Base-by-base conservation (phyloP, 37 sponge, comb jelly and placozoan genomes). In the Petrosia ficiformis region DNA sequence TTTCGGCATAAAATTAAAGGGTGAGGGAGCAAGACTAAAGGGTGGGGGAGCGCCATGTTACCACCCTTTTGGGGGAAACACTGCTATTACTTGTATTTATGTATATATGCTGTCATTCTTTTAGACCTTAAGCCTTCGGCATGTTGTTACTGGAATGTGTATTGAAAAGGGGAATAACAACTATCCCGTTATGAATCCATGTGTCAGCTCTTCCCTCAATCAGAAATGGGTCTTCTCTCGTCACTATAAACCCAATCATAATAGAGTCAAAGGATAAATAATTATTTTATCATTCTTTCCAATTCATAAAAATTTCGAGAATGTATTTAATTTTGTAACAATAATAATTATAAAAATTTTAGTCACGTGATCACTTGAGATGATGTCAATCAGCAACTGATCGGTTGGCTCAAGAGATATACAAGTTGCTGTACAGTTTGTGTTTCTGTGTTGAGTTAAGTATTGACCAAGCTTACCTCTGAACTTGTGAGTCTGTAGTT, bases 211-310 rank as follows among this genome's bases (percentile, higher is more conserved):
- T 30, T 61, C 54, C 8, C 42, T 65, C 1, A 63, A 71, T 5
- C 84, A 84, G 37, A 21, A 64, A 26, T 84, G 84, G 84, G 39
- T 71, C 11, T 84, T 84, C 44, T 33, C 77, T 28, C 37, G 77
- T 37, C 77, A 77, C 70, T 84, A 77, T 58, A 69, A 44, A 1
- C 71, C 77, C 2, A 84, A 84, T 44, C 59, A 26, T 11, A 24
- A 61, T 26, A 61, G 11, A 61, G n/a, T 61, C 42, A 24, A n/a
- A 44, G 24, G 22, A 42, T 22, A n/a, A 16, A 68, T 28, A 4
- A 41, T 68, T 32, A 36, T n/a, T 36, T 68, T 36, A 28, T 68
- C 24, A 16, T 41, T 68, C 22, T 24, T 36, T 32, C 4, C 42
- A 41, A 33, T 68, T 14, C 34, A 40, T 19, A 32, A 11, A 11